Conservation (phyloP, 2,888 invertebrate species). For the Chrysodeixis includens region DNA sequence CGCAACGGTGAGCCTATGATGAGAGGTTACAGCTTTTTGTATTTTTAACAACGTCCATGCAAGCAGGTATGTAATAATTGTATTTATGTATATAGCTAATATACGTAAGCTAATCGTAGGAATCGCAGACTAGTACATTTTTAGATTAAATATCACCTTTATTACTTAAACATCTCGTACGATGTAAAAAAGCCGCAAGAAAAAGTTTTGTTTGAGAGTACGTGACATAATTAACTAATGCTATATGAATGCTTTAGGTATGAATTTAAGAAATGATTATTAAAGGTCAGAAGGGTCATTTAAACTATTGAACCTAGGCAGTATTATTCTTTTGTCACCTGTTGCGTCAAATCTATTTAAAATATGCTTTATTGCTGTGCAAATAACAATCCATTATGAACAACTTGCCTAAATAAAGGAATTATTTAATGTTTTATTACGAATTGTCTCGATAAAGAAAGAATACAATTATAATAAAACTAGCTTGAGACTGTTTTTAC, state of each 20-base stretch:
- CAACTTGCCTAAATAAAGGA: neutral
- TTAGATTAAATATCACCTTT: no score
- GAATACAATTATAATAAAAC: constrained; percentile 49
- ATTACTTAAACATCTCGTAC: no score
- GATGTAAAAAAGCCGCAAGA: no score
- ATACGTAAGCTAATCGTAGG: no score
- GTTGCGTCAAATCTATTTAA: constrained; percentile 26
- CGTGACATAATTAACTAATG: no score
- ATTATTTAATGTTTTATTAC: constrained; percentile 29
- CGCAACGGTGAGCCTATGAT: constrained; percentile 6
- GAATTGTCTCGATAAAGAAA: constrained; percentile 18
- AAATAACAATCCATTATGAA: constrained; percentile 6
- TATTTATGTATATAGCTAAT: no score
- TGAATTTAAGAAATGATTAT: neutral
- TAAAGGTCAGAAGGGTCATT: neutral
- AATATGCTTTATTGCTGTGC: constrained; percentile 8
- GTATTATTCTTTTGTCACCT: constrained; percentile 9
- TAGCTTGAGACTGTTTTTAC: constrained; percentile 36
- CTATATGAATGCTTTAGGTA: no score
- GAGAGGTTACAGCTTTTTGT: neutral
- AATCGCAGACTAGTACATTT: no score
- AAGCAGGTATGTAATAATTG: no score
- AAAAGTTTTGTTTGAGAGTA: no score
- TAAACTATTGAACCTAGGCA: neutral
- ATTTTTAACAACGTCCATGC: neutral